Evolutionary conservation across 2,113 vertebrate genomes (phyloP), one percentile per base, ranked within the genome.

Genomic region (Cheirogaleus medius): DNA sequence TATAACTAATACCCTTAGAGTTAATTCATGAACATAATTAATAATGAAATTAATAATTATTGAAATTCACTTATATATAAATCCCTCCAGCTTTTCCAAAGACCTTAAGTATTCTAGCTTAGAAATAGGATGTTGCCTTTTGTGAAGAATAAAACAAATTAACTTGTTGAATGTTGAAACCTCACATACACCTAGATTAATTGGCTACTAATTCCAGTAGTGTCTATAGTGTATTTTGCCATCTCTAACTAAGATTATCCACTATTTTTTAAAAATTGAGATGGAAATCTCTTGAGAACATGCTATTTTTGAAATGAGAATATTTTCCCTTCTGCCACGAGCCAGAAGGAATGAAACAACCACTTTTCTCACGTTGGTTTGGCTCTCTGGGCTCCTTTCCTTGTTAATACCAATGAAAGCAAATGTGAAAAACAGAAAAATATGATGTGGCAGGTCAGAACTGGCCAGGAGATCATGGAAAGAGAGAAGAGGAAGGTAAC

Each of bases 261-360:
- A 77, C 84, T 96, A 7, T 92, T 97, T 95, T 95, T 69, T 44
- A 90, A 96, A 93, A 95, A 87, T 69, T 81, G 71, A 94, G 60
- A 71, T 97, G 90, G 90, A 96, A 98, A 92, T 95, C 84, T 92
- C 87, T 96, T 98, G 42, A 92, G 87, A 96, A 92, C 69, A 90
- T 82, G 60, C 76, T 90, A 77, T 95, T 98, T 94, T 97, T 95
- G 94, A 97, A 97, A 91, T 71, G 49, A 56, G 87, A 94, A 91
- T 97, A 80, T 95, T 98, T 97, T 97, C 60, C 86, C 91, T 94
- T 68, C 85, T 97, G 90, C 87, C 71, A n/a, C 81, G 95, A 68
- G 83, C 90, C 90, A 94, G 64, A 94, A 93, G 47, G 84, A 95
- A 88, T 96, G 85, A 87, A 98, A 95, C 73, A 93, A 78, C 58